Conservation (phyloP, 2,888 invertebrate genomes). For the Thecophora atra region DNA sequence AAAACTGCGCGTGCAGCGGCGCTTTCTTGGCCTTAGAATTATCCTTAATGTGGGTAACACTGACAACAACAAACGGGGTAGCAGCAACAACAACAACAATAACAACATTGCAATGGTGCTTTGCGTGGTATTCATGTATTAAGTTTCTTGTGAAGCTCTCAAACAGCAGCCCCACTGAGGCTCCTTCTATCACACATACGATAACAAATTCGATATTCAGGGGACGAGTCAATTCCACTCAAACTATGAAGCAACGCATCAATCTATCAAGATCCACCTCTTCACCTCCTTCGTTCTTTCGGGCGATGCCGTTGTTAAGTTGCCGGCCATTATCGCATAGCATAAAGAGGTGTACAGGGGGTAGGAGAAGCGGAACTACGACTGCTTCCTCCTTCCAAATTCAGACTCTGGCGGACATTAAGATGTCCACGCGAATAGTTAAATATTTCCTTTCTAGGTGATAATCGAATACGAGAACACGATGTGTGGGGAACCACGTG, state of each 20-base stretch:
- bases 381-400: not conserved
- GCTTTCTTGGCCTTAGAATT: not conserved
- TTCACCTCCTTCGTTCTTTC: not conserved
- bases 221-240: no score
- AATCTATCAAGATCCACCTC: no score
- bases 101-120: not conserved
- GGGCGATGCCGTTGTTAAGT: not conserved
- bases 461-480: not conserved
- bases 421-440: not conserved
- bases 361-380: no score
- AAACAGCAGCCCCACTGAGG: not conserved
- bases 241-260: no score
- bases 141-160: slow-evolving; percentile 1
- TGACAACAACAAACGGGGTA: not conserved
- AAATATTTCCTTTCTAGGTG: not conserved
- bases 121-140: not conserved
- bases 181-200: not conserved
- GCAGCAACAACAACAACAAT: not conserved
- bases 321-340: not conserved
- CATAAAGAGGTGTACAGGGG: no score
- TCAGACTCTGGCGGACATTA: not conserved
- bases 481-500: not conserved
- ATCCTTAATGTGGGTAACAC: not conserved
- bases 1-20: slow-evolving; percentile 9
- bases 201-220: not conserved